Base-by-base conservation (phyloP, 2,888 invertebrate genomes). In the Agriotes lineatus region DNA sequence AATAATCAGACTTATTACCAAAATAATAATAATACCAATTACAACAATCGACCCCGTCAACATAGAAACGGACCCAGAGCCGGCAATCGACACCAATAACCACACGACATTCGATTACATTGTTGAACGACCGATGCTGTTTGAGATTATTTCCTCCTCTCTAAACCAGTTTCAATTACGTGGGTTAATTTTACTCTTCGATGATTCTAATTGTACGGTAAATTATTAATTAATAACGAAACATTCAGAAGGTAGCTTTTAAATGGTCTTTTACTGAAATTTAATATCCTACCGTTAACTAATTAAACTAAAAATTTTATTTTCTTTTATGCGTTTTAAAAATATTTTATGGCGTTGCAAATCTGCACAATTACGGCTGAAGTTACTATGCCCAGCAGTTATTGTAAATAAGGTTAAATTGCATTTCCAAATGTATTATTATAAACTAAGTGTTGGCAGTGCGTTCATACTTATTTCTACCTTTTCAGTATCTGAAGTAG, bases 1-100 rank as follows among this genome's bases (percentile, higher is more conserved):
- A 75, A 72, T 57, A 78, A 75, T 61, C 82, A 83, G 69, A 78
- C 80, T 44, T 83, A 80, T 70, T 82, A 82, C 67, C 79, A 82
- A 68, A 82, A 83, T 74, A 82, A 82, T 73, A 78, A 76, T 25
- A 60, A 69, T 33, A 73, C 67, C 58, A 79, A 77, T 72, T 60
- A 66, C 22, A 66, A 69, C 37, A 76, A 74, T 69, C 73, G 81
- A 65, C 77, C 80, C 62, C 77, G 79, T 71, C 79, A 78, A 45
- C 78, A 78, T 54, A 72, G 79, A 57, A 80, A 78, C 74, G 81
- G 80, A 52, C 79, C 81, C 62, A 69, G 78, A 65, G 56, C 76
- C 33, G 71, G 68, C 50, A 71, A 68, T 45, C 54, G 67, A 50
- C 68, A 65, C 25, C 66, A 71, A 68, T 71, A 71, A 65, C 57